Evolutionary conservation across 1,140 invertebrate genomes (phyloP).

Genomic region (Bilobella aurantiaca): DNA sequence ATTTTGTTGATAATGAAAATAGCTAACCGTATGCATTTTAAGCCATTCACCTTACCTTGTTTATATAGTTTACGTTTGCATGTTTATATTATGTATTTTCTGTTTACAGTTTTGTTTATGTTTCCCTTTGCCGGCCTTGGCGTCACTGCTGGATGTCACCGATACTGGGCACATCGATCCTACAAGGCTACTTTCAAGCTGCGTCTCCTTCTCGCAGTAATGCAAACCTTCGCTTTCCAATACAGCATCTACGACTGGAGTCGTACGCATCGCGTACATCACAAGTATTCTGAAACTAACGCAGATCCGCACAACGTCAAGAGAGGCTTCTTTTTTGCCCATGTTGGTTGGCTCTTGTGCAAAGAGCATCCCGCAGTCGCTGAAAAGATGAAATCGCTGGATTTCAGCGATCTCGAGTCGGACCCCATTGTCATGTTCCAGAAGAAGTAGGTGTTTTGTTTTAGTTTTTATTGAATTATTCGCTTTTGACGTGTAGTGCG

Average conservation of each 20-base stretch:
- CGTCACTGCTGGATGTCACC: conserved; percentile 78
- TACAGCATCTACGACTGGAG: conserved; percentile 89
- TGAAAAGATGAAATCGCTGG: conserved; percentile 71
- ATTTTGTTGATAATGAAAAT: too few species aligned
- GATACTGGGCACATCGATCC: conserved; percentile 76
- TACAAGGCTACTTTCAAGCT: conserved; percentile 75
- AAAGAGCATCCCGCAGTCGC: conserved; percentile 84
- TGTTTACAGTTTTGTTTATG: background rate
- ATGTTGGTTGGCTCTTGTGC: conserved; percentile 86
- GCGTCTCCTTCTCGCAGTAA: conserved; percentile 59
- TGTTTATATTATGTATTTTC: too few species aligned
- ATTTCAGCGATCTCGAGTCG: conserved; percentile 71
- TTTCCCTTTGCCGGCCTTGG: too few species aligned
- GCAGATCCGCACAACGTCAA: conserved; percentile 92
- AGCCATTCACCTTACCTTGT: too few species aligned
- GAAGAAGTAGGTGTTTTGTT: conserved; percentile 70
- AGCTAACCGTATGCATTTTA: too few species aligned
- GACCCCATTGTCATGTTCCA: conserved; percentile 81
- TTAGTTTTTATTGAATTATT: too few species aligned
- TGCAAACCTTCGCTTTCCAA: conserved; percentile 75
- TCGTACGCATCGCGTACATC: conserved; percentile 88
- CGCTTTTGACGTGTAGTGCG: too few species aligned
- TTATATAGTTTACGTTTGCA: too few species aligned
- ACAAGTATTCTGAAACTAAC: conserved; percentile 91
- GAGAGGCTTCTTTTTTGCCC: conserved; percentile 91